Conservation (phyloP, 37 sponge, comb jelly and placozoan species). For the Bolinopsis microptera region DNA sequence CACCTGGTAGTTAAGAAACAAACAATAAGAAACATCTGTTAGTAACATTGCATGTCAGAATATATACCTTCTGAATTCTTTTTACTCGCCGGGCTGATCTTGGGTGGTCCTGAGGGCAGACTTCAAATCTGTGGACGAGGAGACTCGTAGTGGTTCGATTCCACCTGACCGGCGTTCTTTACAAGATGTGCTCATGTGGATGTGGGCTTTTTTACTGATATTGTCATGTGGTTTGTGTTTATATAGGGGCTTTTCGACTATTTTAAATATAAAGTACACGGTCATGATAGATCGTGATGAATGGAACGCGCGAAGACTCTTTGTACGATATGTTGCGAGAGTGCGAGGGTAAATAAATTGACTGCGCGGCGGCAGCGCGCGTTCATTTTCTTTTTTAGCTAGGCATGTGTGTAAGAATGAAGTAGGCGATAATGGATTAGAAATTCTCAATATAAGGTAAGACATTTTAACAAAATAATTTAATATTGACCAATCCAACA, state of each 20-base stretch:
- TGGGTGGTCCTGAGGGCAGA: constrained; percentile 67
- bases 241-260: background rate
- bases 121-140: constrained; percentile 67
- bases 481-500: no score
- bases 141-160: constrained; percentile 66
- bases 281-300: background rate
- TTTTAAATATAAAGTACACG: background rate
- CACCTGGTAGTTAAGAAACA: background rate
- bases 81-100: constrained; percentile 61
- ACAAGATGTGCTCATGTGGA: background rate
- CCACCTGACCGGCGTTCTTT: constrained; percentile 42
- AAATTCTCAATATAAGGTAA: no score
- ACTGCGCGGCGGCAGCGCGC: no score
- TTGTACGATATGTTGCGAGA: background rate
- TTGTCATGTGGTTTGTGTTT: background rate
- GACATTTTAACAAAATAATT: no score
- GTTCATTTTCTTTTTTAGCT: no score
- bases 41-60: background rate
- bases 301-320: background rate
- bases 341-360: background rate
- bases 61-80: constrained; percentile 23
- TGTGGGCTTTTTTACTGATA: background rate
- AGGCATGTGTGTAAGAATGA: no score
- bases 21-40: background rate
- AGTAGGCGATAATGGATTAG: no score